phyloP scores from a whole-genome alignment of 2,888 invertebrate genomes.

The Dryocosmus kuriphilus region DNA sequence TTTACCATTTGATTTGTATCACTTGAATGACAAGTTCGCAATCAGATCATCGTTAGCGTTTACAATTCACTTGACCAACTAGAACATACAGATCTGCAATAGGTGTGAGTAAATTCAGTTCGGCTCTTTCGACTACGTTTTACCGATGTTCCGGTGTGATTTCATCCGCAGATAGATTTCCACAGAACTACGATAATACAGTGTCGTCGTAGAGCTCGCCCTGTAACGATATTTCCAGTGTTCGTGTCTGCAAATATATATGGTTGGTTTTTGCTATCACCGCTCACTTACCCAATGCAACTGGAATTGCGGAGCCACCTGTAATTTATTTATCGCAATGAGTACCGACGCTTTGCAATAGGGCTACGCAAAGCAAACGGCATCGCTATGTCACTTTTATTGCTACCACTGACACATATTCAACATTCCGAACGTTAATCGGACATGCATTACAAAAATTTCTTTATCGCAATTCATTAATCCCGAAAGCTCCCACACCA shows the following conservation, averaged over 20 bases:
- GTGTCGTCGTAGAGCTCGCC: not conserved
- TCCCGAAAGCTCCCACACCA: too few relatives aligned
- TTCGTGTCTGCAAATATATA: not conserved
- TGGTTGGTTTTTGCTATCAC: not conserved
- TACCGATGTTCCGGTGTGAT: constrained; percentile 12
- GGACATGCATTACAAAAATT: too few relatives aligned
- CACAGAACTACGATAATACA: constrained; percentile 16
- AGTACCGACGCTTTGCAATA: too few relatives aligned
- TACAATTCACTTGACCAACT: constrained; percentile 6
- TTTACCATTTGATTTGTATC: too few relatives aligned
- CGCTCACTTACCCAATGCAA: not conserved
- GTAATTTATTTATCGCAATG: not conserved
- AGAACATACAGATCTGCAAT: not conserved
- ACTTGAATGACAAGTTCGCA: constrained; percentile 20
- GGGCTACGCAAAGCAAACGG: too few relatives aligned
- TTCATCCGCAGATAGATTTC: constrained; percentile 27
- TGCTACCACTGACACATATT: too few relatives aligned
- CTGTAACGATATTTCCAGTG: constrained; percentile 10
- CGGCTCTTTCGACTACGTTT: not conserved
- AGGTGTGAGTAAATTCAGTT: constrained; percentile 17
- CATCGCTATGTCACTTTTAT: too few relatives aligned
- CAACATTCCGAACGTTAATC: too few relatives aligned
- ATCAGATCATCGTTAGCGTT: constrained; percentile 17
- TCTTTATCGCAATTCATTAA: too few relatives aligned
- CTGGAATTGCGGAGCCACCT: not conserved